Evolutionary conservation across 1,140 invertebrate species (phyloP), one percentile per base, ranked within the genome.

Genomic region (Proctacanthus coquilletti): DNA sequence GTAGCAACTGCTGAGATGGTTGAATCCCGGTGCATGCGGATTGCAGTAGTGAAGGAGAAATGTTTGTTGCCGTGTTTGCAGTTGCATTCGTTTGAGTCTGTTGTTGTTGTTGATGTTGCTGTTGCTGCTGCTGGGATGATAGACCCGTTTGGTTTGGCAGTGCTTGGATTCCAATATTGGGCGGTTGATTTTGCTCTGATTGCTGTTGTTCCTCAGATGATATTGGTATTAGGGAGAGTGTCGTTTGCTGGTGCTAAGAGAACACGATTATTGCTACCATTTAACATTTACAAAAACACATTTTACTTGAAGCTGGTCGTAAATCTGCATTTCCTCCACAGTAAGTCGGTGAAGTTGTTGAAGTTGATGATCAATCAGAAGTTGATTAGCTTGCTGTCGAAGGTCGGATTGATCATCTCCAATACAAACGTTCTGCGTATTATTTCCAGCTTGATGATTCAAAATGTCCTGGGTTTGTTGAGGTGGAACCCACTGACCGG

Each of bases 1-100:
- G 62, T 39, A 58, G 49, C 40, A 60, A 64, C 31, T 59, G 45
- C 46, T 62, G 54, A 34, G 52, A 58, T 44, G 58, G 66, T 42
- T 65, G 56, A 42, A 63, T 27, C 8, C 23, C 23, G 23, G 23
- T 27, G 8, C 8, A 9, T 9, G 8, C 13, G 13, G 23, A 8
- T 27, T 27, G 23, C 8, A 27, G 8, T 27, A 27, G 13, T 9
- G 23, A 13, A 9, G 23, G 13, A 8, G 23, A 27, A 13, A 27
- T 13, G 13, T 57, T 13, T 51, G 46, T 33, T 56, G 51, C 40
- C 50, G 54, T 21, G 13, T 13, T 27, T 63, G 11, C 53, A 36
- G 39, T 35, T 40, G 43, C 20, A 38, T 20, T 30, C 31, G 3
- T 15, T 18, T 40, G 59, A 21, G 57, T 34, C 33, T 55, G 52